Evolutionary conservation across 2,888 invertebrate genomes (phyloP).

Genomic region (Caenorhabditis sp.): DNA sequence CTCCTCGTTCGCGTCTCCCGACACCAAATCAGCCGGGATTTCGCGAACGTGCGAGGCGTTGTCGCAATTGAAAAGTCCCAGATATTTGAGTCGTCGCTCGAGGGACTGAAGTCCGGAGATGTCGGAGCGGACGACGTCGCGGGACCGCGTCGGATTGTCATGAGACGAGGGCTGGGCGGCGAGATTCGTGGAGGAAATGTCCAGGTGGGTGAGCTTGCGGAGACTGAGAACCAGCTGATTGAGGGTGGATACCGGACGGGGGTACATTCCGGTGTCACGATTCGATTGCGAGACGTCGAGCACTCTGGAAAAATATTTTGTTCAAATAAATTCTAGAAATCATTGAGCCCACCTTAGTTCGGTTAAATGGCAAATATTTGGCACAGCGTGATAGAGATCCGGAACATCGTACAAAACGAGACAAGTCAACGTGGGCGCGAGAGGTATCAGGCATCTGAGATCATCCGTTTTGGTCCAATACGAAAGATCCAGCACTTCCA

Average conservation of each 20-base stretch:
- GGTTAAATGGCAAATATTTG: slow-evolving; percentile 81
- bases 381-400: slow-evolving; percentile 82
- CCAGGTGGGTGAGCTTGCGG: slow-evolving; percentile 87
- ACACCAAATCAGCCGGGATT: slow-evolving; percentile 85
- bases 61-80: slow-evolving; percentile 92
- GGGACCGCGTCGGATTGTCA: slow-evolving; percentile 80
- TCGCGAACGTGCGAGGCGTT: slow-evolving; percentile 92
- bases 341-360: slow-evolving; percentile 80
- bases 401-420: slow-evolving; percentile 89
- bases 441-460: slow-evolving; percentile 84
- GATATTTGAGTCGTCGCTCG: slow-evolving; percentile 87
- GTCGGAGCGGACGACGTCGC: slow-evolving; percentile 81
- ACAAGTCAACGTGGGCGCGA: slow-evolving; percentile 84
- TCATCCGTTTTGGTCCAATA: slow-evolving; percentile 80
- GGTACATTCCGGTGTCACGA: slow-evolving; percentile 85
- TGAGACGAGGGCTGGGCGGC: slow-evolving; percentile 85
- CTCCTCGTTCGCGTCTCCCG: slow-evolving; percentile 70
- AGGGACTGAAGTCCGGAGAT: slow-evolving; percentile 90
- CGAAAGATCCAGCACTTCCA: slow-evolving; percentile 70
- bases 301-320: slow-evolving; percentile 82
- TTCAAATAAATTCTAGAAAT: slow-evolving; percentile 24
- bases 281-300: slow-evolving; percentile 87
- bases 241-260: slow-evolving; percentile 86
- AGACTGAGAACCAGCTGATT: slow-evolving; percentile 86
- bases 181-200: slow-evolving; percentile 95